Percentiles rank a stretch among this genome's conserved stretches.
Evolutionary conservation across 2,888 invertebrate species (phyloP).

Genomic region (Eledona agricola): DNA sequence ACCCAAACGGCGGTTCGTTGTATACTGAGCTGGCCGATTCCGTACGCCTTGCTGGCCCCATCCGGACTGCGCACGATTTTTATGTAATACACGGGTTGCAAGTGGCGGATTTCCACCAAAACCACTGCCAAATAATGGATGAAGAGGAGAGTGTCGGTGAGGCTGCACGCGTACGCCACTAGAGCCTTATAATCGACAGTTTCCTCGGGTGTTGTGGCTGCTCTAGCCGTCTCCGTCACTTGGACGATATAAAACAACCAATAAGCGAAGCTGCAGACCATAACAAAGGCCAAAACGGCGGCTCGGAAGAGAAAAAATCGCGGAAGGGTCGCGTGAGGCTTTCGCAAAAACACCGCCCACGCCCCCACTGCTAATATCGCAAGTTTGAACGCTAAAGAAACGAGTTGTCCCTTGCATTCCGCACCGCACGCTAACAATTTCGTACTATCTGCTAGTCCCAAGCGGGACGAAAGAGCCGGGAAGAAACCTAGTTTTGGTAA

Average conservation of each 20-base stretch:
- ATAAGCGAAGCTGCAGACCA: slow-evolving; percentile 93
- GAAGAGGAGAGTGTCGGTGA: slow-evolving; percentile 92
- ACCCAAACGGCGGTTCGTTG: slow-evolving; percentile 96
- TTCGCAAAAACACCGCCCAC: slow-evolving; percentile 91
- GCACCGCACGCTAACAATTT: slow-evolving; percentile 85
- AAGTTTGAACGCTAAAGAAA: slow-evolving; percentile 91
- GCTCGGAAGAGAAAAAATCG: slow-evolving; percentile 91
- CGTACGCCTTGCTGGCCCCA: slow-evolving; percentile 88
- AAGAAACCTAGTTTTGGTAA: slow-evolving; percentile 90
- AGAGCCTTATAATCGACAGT: slow-evolving; percentile 86
- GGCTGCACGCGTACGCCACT: slow-evolving; percentile 91
- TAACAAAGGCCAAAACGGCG: slow-evolving; percentile 85
- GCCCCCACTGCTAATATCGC: slow-evolving; percentile 87
- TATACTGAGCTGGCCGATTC: slow-evolving; percentile 90
- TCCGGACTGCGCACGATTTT: slow-evolving; percentile 96
- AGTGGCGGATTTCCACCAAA: slow-evolving; percentile 90
- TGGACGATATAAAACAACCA: slow-evolving; percentile 99
- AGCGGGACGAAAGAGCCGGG: slow-evolving; percentile 75
- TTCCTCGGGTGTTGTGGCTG: slow-evolving; percentile 80
- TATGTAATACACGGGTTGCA: slow-evolving; percentile 88
- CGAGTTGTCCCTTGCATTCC: slow-evolving; percentile 92
- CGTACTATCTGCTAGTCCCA: slow-evolving; percentile 74
- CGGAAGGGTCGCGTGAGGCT: slow-evolving; percentile 87
- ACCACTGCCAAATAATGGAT: slow-evolving; percentile 95
- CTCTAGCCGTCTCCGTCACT: slow-evolving; percentile 81